These are phyloP conservation scores for Platorchestia sp. DNA, from an alignment of 1,140 invertebrate species.

Conservation along the genomic window DNA sequence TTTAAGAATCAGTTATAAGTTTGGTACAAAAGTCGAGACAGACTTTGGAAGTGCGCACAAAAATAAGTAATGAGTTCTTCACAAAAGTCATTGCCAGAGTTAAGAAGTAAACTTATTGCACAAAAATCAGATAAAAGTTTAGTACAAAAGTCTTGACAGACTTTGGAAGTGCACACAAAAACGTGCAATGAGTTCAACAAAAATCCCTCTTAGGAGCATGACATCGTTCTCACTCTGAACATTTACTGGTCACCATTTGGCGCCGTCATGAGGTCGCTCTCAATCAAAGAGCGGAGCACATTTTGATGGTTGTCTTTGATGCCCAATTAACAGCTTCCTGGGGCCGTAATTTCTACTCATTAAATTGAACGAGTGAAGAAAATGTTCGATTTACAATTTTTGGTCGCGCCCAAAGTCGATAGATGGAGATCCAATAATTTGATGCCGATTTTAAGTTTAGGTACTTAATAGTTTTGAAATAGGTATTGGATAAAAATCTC, in stretches of 20 bases:
- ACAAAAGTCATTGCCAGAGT: too few species aligned
- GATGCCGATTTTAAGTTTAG: background rate
- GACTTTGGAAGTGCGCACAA: too few species aligned
- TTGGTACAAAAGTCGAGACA: too few species aligned
- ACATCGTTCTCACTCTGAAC: background rate
- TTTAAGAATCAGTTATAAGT: too few species aligned
- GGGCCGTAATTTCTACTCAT: background rate
- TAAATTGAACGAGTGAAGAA: background rate
- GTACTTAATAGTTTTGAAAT: background rate
- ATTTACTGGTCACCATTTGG: background rate
- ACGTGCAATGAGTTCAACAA: background rate
- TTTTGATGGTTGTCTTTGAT: background rate
- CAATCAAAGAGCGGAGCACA: background rate
- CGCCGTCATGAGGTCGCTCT: background rate
- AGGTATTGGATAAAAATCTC: background rate
- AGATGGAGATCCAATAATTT: background rate
- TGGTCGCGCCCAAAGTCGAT: background rate
- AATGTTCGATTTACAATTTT: background rate
- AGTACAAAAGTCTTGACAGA: too few species aligned
- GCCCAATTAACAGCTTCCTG: background rate
- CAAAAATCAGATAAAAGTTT: too few species aligned
- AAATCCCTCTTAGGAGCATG: background rate
- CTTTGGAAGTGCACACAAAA: too few species aligned
- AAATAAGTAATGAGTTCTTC: too few species aligned
- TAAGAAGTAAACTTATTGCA: too few species aligned